Evolutionary conservation across 2,113 vertebrate genomes (phyloP), one percentile per base, ranked within the genome.

Genomic region (Anoura caudifer): DNA sequence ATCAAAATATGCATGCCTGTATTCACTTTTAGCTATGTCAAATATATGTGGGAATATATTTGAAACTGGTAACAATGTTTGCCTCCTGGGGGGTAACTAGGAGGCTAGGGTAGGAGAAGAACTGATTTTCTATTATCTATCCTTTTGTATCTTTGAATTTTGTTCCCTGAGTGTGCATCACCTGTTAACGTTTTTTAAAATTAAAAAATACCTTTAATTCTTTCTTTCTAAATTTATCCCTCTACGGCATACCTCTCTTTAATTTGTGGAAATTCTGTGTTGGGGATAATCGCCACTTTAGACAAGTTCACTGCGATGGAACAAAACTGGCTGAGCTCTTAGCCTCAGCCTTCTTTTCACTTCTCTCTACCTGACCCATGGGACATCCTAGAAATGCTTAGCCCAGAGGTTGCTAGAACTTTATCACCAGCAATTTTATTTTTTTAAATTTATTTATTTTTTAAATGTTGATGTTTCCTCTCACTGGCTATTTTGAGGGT

Each of bases 271-370:
- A 76, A 31, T 91, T 95, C 38, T 84, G 26, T 80, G 47, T 82
- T 80, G 85, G 41, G n/a, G 41, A 19, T 93, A 92, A 82, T 90
- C 73, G 22, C n/a, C 36, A 67, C 94, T 98, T 97, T 90, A 77
- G 77, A 96, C 69, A 97, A 26, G 45, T 85, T 95, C 76, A 83
- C 86, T 96, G 52, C 91, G 47, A 97, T 82, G n/a, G 96, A 98
- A 94, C 61, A 47, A 70, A 93, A 28, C 7, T 54, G 95, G 85
- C 33, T 93, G 92, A 95, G 67, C 73, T 93, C 83, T 65, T 61
- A 59, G 84, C 47, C 77, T 92, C 0, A 0, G 72, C 28, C 76
- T 0, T 6, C 76, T 84, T 79, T 93, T 91, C 79, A 84, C 69
- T 69, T 96, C 91, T 93, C 92, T 90, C 81, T 86, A 91, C 87